A percentile compares a stretch with the other conserved stretches of the same genome.
Evolutionary conservation across 2,113 vertebrate species (phyloP).

Genomic region (Todiramphus chloris): DNA sequence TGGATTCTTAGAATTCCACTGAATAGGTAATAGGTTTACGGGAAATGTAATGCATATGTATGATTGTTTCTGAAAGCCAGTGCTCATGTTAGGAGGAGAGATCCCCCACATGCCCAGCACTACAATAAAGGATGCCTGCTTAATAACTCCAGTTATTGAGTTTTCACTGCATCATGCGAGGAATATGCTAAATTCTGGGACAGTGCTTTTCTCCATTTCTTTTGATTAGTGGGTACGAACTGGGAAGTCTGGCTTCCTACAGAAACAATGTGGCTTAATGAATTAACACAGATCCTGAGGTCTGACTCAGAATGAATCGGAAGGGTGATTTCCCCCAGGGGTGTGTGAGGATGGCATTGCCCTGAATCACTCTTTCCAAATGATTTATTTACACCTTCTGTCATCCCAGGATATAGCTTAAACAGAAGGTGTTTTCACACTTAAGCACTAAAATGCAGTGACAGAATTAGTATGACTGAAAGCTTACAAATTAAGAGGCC

Average conservation of each 20-base stretch:
- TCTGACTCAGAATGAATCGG: background rate
- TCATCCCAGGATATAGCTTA: background rate
- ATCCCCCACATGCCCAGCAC: too few species aligned
- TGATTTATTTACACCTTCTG: background rate
- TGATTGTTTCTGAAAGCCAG: too few species aligned
- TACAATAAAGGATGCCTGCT: too few species aligned
- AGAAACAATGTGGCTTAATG: background rate
- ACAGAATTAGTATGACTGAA: background rate
- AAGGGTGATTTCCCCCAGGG: background rate
- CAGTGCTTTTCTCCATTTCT: background rate
- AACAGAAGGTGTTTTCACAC: background rate
- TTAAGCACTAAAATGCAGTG: background rate
- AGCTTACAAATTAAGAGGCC: background rate
- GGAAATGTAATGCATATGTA: too few species aligned
- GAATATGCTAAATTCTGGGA: background rate
- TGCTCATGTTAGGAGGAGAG: too few species aligned
- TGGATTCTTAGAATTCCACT: too few species aligned
- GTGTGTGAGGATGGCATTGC: background rate
- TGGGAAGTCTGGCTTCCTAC: background rate
- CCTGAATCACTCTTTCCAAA: background rate
- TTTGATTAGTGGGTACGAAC: background rate
- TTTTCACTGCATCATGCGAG: too few species aligned
- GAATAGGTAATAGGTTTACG: too few species aligned
- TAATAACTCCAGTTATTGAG: too few species aligned
- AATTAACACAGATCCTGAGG: background rate